Conservation (phyloP, 2,797 vertebrate genomes). For the Gobio occitaniae region DNA sequence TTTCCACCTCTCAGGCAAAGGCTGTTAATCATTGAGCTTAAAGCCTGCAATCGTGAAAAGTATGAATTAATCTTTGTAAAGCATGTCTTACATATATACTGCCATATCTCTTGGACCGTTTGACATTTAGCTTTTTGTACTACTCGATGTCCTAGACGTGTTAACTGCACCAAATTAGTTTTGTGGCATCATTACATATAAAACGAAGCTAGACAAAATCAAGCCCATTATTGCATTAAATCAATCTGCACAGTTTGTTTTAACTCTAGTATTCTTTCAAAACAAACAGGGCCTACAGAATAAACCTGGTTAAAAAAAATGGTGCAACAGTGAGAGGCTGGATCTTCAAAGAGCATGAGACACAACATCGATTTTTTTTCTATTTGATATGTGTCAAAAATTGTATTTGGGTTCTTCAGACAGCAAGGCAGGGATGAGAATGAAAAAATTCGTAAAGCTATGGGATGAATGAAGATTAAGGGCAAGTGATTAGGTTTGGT, state of each 20-base stretch:
- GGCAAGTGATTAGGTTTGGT: background rate
- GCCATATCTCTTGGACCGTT: background rate
- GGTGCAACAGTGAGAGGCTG: slow-evolving; percentile 1
- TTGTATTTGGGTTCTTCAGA: slow-evolving; percentile 22
- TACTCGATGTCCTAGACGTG: background rate
- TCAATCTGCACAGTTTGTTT: background rate
- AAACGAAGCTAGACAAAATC: background rate
- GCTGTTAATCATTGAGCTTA: background rate
- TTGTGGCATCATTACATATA: background rate
- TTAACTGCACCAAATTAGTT: background rate
- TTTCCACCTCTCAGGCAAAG: background rate
- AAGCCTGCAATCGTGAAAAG: background rate
- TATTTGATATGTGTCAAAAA: slow-evolving; percentile 36
- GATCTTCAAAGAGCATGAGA: slow-evolving; percentile 41
- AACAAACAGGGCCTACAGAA: slow-evolving; percentile 2
- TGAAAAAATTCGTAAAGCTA: slow-evolving; percentile 19
- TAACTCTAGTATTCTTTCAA: background rate
- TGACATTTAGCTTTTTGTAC: background rate
- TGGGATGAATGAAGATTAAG: slow-evolving; percentile 20
- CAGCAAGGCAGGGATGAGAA: slow-evolving; percentile 1
- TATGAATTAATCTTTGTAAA: background rate
- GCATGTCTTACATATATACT: background rate
- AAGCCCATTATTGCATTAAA: background rate
- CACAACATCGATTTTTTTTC: slow-evolving; percentile 34
- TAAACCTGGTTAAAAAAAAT: slow-evolving; percentile 12